Conservation (phyloP, 1,140 invertebrate genomes). For the Mactra quadrangularis region DNA sequence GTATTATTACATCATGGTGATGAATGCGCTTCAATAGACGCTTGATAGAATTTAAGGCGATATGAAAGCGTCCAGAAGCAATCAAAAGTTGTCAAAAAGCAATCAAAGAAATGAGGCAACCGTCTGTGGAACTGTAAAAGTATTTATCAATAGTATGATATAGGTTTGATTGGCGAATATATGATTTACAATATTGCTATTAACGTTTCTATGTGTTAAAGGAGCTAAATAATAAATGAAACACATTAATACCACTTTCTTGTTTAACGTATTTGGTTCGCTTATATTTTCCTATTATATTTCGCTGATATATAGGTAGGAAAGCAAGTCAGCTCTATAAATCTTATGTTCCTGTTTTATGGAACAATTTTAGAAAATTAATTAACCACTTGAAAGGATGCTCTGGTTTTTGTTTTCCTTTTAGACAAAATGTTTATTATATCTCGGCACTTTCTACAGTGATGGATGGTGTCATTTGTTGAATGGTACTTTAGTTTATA, state of each 20-base stretch:
- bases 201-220: slow-evolving; percentile 6
- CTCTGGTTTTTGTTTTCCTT: too few species aligned
- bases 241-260: slow-evolving; percentile 33
- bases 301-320: too few species aligned
- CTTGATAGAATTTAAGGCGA: slow-evolving; percentile 31
- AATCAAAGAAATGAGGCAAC: slow-evolving; percentile 44
- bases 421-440: too few species aligned
- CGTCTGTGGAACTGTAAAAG: slow-evolving; percentile 24
- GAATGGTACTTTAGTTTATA: too few species aligned
- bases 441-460: too few species aligned
- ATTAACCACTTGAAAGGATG: too few species aligned
- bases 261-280: neutral
- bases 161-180: neutral
- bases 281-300: neutral
- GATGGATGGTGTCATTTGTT: too few species aligned
- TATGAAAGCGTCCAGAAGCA: slow-evolving; percentile 4
- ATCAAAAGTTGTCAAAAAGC: slow-evolving; percentile 45
- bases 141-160: slow-evolving; percentile 33
- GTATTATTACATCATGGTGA: slow-evolving; percentile 26
- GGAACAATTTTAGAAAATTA: too few species aligned
- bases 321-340: too few species aligned
- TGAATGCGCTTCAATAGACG: slow-evolving; percentile 5
- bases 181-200: slow-evolving; percentile 42
- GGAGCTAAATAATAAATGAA: slow-evolving; percentile 36
- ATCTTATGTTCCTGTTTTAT: too few species aligned